Base-by-base conservation (phyloP, 2,113 vertebrate genomes). In the Oryzias javanicus region DNA sequence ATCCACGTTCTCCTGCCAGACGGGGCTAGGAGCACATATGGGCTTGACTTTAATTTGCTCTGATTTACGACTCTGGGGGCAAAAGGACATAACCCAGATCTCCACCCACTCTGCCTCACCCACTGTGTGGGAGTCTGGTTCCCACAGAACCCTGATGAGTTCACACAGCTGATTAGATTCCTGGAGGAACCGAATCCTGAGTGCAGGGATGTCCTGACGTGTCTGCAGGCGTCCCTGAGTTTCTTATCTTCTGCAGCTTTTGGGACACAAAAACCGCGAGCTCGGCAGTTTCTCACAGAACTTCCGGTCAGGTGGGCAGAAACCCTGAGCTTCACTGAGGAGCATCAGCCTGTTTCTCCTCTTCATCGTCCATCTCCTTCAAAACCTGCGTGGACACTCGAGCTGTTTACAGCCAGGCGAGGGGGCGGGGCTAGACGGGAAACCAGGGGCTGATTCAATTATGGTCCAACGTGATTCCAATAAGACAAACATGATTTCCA, bases 21-120 rank as follows among this genome's bases (percentile, higher is more conserved):
- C 13, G 12, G 17, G 24, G 24, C 46, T 61, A 46, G 42, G n/a
- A 57, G 67, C 46, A 50, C 75, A 82, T 61, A 81, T 78, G 76
- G 67, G 57, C 56, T 12, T 76, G 70, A 62, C 74, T 78, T 82
- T 81, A 62, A 81, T 87, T 84, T 78, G 80, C 62, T 76, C 70
- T 82, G 86, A 89, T 85, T 89, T 80, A 88, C 74, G 70, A 62
- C 72, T 50, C 22, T 54, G 60, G 45, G 56, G 69, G 66, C 49
- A 27, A 63, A 22, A 41, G 63, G 64, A 42, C 60, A 40, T 40
- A 66, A 55, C 63, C 65, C 29, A 29, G 19, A 50, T 67, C 29
- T 41, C 18, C 25, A 16, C 49, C 57, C 41, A 22, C 46, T 35
- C 10, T 40, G 55, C 45, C 64, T 49, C 18, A 58, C 54, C 4